Conservation (phyloP, 2,888 invertebrate genomes). For the Sminthurides aquaticus region DNA sequence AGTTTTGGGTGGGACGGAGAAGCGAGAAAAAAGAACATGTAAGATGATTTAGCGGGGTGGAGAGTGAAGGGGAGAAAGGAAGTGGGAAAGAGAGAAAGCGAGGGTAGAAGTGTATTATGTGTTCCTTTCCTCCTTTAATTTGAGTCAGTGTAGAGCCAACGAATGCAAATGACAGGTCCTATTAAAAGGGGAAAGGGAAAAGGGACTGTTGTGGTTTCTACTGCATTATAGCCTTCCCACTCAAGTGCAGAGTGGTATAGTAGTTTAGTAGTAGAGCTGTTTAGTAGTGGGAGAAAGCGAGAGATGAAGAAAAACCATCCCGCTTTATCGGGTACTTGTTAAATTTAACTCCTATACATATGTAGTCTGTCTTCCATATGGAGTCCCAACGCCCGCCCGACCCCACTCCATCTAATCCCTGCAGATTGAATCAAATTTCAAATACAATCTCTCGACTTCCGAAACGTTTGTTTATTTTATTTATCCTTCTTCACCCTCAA, state of each 20-base stretch:
- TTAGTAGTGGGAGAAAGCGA: background rate
- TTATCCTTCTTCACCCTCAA: background rate
- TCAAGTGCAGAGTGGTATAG: background rate
- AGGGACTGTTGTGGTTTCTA: constrained; percentile 37
- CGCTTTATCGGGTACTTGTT: background rate
- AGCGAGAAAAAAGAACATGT: background rate
- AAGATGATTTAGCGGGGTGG: background rate
- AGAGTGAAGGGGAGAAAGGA: background rate
- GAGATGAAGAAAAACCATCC: background rate
- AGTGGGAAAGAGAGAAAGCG: constrained; percentile 22
- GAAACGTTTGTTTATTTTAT: background rate
- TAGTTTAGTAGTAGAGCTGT: background rate
- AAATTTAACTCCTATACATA: background rate
- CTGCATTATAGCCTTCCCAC: background rate
- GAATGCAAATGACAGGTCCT: constrained; percentile 42
- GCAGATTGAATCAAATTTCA: background rate
- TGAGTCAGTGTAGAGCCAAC: constrained; percentile 38
- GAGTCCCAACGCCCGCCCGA: background rate
- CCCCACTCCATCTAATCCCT: background rate
- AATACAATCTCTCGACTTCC: background rate
- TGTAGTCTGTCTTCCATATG: background rate
- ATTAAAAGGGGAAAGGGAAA: constrained; percentile 39
- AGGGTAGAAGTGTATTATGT: constrained; percentile 32
- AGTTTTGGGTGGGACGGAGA: too few relatives aligned
- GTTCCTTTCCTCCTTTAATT: constrained; percentile 39